Evolutionary conservation across 1,140 invertebrate genomes (phyloP), one percentile per base, ranked within the genome.

Genomic region (Lordiphosa clarofinis): DNA sequence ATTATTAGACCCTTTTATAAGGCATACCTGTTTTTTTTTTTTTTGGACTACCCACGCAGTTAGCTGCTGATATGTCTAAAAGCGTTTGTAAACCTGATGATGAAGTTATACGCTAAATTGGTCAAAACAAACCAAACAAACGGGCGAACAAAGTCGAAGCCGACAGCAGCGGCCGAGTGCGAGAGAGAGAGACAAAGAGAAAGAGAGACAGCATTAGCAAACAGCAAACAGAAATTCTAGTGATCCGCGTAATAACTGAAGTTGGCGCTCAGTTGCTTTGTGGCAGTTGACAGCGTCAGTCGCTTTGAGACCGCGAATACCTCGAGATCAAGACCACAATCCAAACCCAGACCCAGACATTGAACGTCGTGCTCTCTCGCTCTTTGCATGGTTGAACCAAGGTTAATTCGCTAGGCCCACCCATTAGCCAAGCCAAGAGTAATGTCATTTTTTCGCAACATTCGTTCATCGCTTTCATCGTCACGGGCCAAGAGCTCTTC

Each of bases 381-480:
- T 24, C 21, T 48, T 49, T 50, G 52, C 63, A 64, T 46, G 62
- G 13, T 61, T 37, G 4, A 9, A 38, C 46, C 46, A 44, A 56
- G 54, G 49, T 42, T 42, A 48, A 42, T 19, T 35, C 50, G 7
- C 19, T 49, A 49, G 43, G 39, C 60, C 35, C 61, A 57, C 44
- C 46, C 28, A 37, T 11, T 54, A 61, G 48, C 59, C 33, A 42
- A 8, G 19, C 10, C 35, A 12, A 39, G 13, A 33, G 56, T 39
- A 40, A 88, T 88, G 87, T 88, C 87, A 62, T 88, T 88, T 68
- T 88, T 88, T 68, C 87, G 87, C 57, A 88, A 81, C 37, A 76
- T 88, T 28, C 87, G 87, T 44, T 73, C 86, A 11, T 73, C 87
- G 37, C 61, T 87, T 54, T 66, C 76, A 31, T 79, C 71, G 42